These are phyloP conservation scores for Patiria pectinifera DNA, from an alignment of 53 echinoderm and acorn worm genomes.

Conservation along the genomic window DNA sequence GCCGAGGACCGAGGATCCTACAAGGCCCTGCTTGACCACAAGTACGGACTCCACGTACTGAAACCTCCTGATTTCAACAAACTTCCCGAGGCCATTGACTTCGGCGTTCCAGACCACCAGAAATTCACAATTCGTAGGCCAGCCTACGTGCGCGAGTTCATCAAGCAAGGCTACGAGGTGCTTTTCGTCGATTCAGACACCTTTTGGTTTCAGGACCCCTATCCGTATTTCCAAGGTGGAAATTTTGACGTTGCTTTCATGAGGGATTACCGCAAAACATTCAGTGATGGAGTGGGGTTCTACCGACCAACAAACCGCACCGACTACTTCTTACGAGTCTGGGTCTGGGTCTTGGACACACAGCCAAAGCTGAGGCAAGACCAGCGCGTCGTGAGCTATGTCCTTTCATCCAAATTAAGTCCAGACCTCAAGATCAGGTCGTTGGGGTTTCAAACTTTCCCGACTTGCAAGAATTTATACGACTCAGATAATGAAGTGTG, in stretches of 20 bases:
- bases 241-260: neutral
- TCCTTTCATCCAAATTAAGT: neutral
- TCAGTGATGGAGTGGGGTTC: neutral
- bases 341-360: neutral
- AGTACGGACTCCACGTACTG: neutral
- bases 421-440: neutral
- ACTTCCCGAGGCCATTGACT: neutral
- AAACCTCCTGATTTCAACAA: neutral
- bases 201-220: conserved; percentile 1
- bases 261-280: neutral
- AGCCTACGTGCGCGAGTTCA: neutral
- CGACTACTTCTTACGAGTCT: neutral
- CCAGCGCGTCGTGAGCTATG: neutral
- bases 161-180: conserved; percentile 3
- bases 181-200: neutral
- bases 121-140: neutral
- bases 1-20: neutral
- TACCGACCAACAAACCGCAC: neutral
- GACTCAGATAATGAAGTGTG: neutral
- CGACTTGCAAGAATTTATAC: neutral
- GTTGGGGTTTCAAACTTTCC: neutral
- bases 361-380: neutral
- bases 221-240: neutral
- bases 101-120: neutral
- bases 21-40: neutral